Base-by-base conservation (phyloP, 2,113 vertebrate species). In the Clarias batrachus region DNA sequence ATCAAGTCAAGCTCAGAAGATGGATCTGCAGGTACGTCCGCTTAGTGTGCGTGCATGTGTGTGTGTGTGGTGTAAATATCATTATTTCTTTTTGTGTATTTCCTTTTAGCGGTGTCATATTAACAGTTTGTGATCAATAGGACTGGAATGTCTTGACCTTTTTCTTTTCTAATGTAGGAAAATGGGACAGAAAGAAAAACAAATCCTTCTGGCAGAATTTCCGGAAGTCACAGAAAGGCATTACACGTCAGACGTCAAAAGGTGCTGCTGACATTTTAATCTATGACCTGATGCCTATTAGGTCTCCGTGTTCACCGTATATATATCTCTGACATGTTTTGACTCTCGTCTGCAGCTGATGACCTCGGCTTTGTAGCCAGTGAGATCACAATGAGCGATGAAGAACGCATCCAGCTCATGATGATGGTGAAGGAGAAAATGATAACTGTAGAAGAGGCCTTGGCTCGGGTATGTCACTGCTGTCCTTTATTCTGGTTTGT, bases 341-440 rank as follows among this genome's bases (percentile, higher is more conserved):
- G 74, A 78, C 62, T 90, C 89, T 89, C 83, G 86, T 89, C 70
- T 90, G 6, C 88, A 98, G 98, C 96, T 62, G 97, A 99, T 73
- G 97, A 97, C 80, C 95, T 99, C 3, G 97, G 97, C 21, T 99
- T 97, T 0, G 96, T 99, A 54, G 98, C 98, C 89, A 99, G 97
- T 89, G 97, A 99, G 92, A 97, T 99, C 80, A 99, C 98, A 0
- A 99, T 99, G 98, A 98, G 98, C 1, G 98, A 99, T 12, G 97
- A 99, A 90, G 98, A 99, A 3, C 95, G 98, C 12, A 98, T 99
- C 89, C 97, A 99, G 91, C 94, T 99, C 87, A 99, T 99, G 98
- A 97, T 97, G 97, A 99, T 99, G 98, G 98, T 99, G 89, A 99
- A 99, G 88, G 98, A 99, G 88, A 98, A 98, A 92, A 99, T 98